Conservation (phyloP, 2,888 invertebrate genomes). For the Aporophyla nigra region DNA sequence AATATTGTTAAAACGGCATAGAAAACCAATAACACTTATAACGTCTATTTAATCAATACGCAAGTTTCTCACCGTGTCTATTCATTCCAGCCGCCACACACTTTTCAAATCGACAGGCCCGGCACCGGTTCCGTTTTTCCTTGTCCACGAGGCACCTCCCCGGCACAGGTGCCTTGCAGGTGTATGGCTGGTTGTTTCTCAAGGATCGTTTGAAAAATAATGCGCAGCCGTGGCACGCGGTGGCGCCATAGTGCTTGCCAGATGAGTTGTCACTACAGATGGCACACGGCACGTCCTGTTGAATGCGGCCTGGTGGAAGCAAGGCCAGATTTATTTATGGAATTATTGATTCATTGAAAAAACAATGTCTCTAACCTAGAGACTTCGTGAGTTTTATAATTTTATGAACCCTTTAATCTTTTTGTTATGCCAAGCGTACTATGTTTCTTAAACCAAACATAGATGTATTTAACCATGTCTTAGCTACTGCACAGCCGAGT, state of each 20-base stretch:
- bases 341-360: neutral
- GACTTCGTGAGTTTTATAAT: neutral
- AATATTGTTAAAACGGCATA: neutral
- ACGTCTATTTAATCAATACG: neutral
- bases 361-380: neutral
- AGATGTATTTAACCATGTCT: neutral
- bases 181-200: conserved; percentile 97
- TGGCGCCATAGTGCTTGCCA: conserved; percentile 99
- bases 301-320: neutral
- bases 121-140: conserved; percentile 98
- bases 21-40: neutral
- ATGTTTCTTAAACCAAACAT: neutral
- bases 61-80: conserved; percentile 93
- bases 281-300: conserved; percentile 96
- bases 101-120: conserved; percentile 97
- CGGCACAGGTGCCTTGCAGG: conserved; percentile 96
- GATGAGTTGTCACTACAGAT: conserved; percentile 99
- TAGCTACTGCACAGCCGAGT: neutral
- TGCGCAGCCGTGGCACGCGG: conserved; percentile 98
- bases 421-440: neutral
- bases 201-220: conserved; percentile 98
- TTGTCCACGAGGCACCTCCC: conserved; percentile 98
- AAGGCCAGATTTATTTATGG: conserved; percentile 6
- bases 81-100: conserved; percentile 99
- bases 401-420: neutral